Evolutionary conservation across 2,113 vertebrate species (phyloP), one percentile per base, ranked within the genome.

Genomic region (human (Homo sapiens)): DNA sequence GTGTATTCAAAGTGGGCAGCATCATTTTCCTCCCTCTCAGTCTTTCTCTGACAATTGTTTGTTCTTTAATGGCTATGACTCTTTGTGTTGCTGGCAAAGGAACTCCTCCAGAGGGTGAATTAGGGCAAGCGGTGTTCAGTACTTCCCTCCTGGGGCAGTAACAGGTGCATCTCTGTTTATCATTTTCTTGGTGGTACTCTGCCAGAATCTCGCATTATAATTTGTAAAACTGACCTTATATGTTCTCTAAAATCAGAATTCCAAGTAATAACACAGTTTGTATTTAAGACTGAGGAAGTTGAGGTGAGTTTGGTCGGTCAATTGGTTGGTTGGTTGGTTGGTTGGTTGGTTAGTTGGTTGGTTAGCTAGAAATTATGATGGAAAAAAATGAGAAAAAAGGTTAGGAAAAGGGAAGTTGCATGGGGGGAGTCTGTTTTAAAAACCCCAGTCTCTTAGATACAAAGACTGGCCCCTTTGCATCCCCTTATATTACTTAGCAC

Each of bases 11-110:
- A 85, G 48, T 72, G 35, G 80, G 61, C 45, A 89, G 57, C 12
- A 68, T 48, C 94, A 25, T 32, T 94, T 95, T 52, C 70, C 27
- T 93, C 48, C 40, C 43, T 88, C 81, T 84, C 50, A 30, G 38
- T 14, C 35, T 94, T 83, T 88, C 45, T 70, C 78, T 75, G 14
- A 76, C 22, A 32, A 16, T 68, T 66, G 25, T 94, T 89, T 89
- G 16, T 93, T 93, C n/a, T 89, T 98, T 85, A 92, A 93, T 76
- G 52, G 7, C 30, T 66, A 8, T 50, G 32, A 85, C n/a, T 61
- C 2, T 2, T 52, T 70, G 48, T 52, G 68, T 17, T 82, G 2
- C 68, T 61, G 48, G 18, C 30, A 93, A 84, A 95, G 12, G 25
- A 79, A 18, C 30, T 92, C 1, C 55, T 93, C 10, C 3, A 90